These are phyloP conservation scores for Siniperca obscura DNA, from an alignment of 2,797 vertebrate genomes.

Conservation along the genomic window DNA sequence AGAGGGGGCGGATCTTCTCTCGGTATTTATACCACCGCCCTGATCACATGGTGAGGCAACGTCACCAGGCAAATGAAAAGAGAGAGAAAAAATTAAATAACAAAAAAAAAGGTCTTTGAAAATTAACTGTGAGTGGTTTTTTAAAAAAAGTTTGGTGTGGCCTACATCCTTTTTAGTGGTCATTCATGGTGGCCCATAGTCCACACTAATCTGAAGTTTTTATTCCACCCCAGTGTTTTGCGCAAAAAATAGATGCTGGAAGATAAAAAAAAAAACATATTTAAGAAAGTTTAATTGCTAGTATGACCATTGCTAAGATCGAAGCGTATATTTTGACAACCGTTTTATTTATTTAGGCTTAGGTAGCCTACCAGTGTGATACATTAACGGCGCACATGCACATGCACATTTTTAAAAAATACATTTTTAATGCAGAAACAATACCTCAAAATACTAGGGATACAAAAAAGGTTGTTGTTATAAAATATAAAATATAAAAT, in stretches of 20 bases:
- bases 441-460: neutral
- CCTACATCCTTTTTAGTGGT: constrained; percentile 70
- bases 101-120: constrained; percentile 67
- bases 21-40: constrained; percentile 83
- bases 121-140: constrained; percentile 68
- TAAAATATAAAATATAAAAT: neutral
- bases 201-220: constrained; percentile 51
- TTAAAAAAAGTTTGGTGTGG: constrained; percentile 63
- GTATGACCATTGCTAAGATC: constrained; percentile 1
- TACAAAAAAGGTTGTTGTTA: neutral
- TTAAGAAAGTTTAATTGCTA: constrained; percentile 53
- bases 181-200: constrained; percentile 44
- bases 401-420: neutral
- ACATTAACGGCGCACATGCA: neutral
- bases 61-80: constrained; percentile 76
- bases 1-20: constrained; percentile 88
- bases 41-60: constrained; percentile 88
- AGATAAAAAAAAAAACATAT: constrained; percentile 39
- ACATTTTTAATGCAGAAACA: neutral
- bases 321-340: constrained; percentile 39
- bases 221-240: constrained; percentile 51
- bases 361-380: neutral
- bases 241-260: constrained; percentile 51
- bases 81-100: constrained; percentile 63
- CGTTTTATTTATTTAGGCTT: constrained; percentile 18